Evolutionary conservation across 2,113 vertebrate species (phyloP).

Genomic region (Ceyx margarethae): DNA sequence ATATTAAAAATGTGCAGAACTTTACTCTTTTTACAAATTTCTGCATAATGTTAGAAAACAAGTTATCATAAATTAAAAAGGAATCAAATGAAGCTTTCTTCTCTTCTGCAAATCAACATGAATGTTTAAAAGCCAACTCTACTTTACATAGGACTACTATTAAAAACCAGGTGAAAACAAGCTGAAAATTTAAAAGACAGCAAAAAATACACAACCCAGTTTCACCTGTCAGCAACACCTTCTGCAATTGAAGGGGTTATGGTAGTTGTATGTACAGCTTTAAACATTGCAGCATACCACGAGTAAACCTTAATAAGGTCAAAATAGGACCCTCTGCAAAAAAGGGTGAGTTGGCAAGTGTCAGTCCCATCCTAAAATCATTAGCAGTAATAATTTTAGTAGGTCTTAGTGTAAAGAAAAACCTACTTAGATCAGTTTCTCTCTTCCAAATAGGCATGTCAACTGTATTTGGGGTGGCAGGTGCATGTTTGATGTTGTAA

Average conservation of each 20-base stretch:
- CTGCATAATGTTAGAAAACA: conserved; percentile 67
- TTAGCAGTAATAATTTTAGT: conserved; percentile 40
- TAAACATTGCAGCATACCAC: conserved; percentile 67
- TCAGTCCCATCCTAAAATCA: conserved; percentile 59
- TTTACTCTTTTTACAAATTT: conserved; percentile 59
- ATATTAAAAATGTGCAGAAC: conserved; percentile 73
- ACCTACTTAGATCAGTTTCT: conserved; percentile 26
- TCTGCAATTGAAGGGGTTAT: conserved; percentile 59
- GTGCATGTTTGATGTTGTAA: not conserved
- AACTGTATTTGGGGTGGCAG: not conserved
- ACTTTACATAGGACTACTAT: conserved; percentile 57
- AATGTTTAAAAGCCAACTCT: conserved; percentile 48
- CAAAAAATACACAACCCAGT: conserved; percentile 56
- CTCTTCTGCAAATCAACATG: conserved; percentile 57
- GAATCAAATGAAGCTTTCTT: conserved; percentile 49
- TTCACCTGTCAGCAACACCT: conserved; percentile 59
- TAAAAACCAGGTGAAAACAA: conserved; percentile 56
- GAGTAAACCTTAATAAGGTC: conserved; percentile 79
- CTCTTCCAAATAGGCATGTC: conserved; percentile 10
- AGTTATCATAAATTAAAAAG: conserved; percentile 74
- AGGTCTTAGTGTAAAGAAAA: conserved; percentile 14
- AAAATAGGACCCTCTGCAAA: conserved; percentile 75
- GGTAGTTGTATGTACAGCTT: conserved; percentile 43
- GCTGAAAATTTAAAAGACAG: conserved; percentile 55
- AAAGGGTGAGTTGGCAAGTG: conserved; percentile 72